Evolutionary conservation across 2,113 vertebrate species (phyloP), one percentile per base, ranked within the genome.

Genomic region (Acanthochromis polyacanthus): DNA sequence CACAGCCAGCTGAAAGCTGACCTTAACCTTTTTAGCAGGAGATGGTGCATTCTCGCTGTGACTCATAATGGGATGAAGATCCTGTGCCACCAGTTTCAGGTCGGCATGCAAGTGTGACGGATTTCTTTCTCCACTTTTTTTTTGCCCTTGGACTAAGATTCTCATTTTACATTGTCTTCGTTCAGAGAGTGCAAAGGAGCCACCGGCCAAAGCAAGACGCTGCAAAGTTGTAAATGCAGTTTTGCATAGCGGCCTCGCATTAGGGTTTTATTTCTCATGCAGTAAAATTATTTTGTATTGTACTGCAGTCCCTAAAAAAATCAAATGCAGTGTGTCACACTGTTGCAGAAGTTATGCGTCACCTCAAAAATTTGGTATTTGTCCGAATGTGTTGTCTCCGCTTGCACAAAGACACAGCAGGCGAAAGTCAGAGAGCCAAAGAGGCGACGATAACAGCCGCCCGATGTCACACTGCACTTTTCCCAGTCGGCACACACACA

Each of bases 331-430:
- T 10, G 40, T 15, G 14, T 43, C 36, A 11, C 9, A 14, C 32
- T 53, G 12, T 40, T 52, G 51, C 2, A 66, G 10, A 38, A 16
- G 30, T 66, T 22, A 12, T 23, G 28, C 5, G 36, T 52, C 36
- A 43, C 11, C 40, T 43, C 40, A 43, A 43, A 43, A 43, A 15
- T 43, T 43, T 15, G 7, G 64, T 65, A 25, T 32, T 66, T 23
- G n/a, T 23, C 48, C 8, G 46, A 22, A 53, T 71, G 48, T 76
- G 62, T 73, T 71, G 79, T 83, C 68, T 57, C 7, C 28, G 6
- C 25, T 15, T 61, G 43, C 67, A 86, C 74, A 88, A 84, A 89
- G 80, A 56, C 78, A 53, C 87, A 88, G 83, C 83, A 72, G 83
- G 84, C n/a, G 9, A 66, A 59, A 79, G 82, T 65, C 65, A 68